Conservation (phyloP, 2,888 invertebrate species). For the Scrobipalpa costella region DNA sequence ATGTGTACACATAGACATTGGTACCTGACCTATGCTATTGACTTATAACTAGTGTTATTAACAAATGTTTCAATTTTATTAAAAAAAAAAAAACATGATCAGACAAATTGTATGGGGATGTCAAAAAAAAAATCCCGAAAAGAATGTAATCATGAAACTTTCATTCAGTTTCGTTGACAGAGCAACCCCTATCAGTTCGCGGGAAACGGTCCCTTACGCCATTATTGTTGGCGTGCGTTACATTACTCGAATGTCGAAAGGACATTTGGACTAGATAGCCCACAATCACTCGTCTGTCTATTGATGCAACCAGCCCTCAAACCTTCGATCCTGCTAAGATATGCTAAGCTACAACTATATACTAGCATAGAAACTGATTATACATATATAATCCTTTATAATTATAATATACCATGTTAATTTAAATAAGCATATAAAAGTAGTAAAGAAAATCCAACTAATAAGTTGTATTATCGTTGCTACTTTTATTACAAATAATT, state of each 20-base stretch:
- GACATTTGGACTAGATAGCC: slow-evolving; percentile 11
- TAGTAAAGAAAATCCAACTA: background rate
- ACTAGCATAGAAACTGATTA: slow-evolving; percentile 15
- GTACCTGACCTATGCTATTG: too few relatives aligned
- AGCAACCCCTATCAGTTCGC: too few relatives aligned
- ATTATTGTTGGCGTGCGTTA: background rate
- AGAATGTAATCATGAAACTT: too few relatives aligned
- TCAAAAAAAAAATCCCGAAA: too few relatives aligned
- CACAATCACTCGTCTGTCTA: background rate
- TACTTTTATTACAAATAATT: background rate
- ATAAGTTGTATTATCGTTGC: background rate
- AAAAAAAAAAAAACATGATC: too few relatives aligned
- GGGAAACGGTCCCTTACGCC: too few relatives aligned
- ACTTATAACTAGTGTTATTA: too few relatives aligned
- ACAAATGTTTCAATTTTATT: too few relatives aligned
- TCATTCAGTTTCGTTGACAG: too few relatives aligned
- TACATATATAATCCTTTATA: background rate
- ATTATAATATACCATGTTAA: background rate
- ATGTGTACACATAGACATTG: too few relatives aligned
- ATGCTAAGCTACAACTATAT: slow-evolving; percentile 1
- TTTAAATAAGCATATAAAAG: background rate
- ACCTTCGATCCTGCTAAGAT: background rate
- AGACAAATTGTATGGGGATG: too few relatives aligned
- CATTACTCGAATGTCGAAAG: background rate
- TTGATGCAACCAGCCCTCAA: slow-evolving; percentile 23